Evolutionary conservation across 2,797 vertebrate species (phyloP).

Genomic region (Kryptolebias ocellatus): DNA sequence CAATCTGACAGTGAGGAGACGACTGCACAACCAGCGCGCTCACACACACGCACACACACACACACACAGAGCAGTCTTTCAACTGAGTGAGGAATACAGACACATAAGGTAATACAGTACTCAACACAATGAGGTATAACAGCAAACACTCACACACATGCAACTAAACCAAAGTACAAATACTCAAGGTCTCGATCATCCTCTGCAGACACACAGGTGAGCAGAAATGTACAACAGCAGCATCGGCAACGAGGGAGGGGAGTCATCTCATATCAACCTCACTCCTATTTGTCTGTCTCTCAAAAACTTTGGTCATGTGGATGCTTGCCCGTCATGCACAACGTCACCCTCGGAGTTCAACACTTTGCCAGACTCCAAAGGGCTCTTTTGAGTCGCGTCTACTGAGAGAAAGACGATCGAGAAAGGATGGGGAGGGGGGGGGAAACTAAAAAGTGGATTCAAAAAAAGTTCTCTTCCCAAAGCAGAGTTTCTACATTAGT

Average conservation of each 20-base stretch:
- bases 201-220: slow-evolving; percentile 72
- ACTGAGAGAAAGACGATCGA: slow-evolving; percentile 32
- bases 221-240: slow-evolving; percentile 74
- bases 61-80: slow-evolving; percentile 46
- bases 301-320: slow-evolving; percentile 75
- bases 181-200: slow-evolving; percentile 58
- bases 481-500: slow-evolving; percentile 62
- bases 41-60: slow-evolving; percentile 10
- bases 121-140: slow-evolving; percentile 79
- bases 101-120: slow-evolving; percentile 72
- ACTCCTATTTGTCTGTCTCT: slow-evolving; percentile 56
- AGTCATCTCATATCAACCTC: slow-evolving; percentile 56
- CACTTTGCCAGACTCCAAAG: slow-evolving; percentile 47
- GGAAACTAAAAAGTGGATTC: not conserved
- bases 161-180: slow-evolving; percentile 74
- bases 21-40: slow-evolving; percentile 70
- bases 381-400: slow-evolving; percentile 34
- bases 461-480: slow-evolving; percentile 47
- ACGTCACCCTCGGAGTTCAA: slow-evolving; percentile 49
- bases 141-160: slow-evolving; percentile 71
- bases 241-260: slow-evolving; percentile 60
- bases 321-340: slow-evolving; percentile 66
- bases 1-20: slow-evolving; percentile 77
- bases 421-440: slow-evolving; percentile 25
- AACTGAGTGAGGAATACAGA: slow-evolving; percentile 65